phyloP scores from a whole-genome alignment of 2,888 invertebrate species.

The Sminthurinus aureus region DNA sequence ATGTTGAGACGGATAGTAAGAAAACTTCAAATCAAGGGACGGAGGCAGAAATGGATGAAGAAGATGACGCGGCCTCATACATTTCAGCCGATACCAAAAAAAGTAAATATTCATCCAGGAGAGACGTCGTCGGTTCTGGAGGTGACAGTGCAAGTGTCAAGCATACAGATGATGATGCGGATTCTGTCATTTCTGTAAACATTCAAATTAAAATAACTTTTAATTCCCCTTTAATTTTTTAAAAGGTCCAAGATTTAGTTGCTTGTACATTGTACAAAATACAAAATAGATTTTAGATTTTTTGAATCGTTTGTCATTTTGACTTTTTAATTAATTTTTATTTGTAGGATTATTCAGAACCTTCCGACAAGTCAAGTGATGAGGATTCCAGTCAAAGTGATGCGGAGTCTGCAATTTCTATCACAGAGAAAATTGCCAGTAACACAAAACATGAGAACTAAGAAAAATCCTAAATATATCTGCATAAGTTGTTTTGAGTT shows the following conservation, averaged over 20 bases:
- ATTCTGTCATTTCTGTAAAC: not conserved
- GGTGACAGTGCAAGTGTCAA: too few species aligned
- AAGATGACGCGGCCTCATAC: constrained; percentile 1
- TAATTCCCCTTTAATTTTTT: too few species aligned
- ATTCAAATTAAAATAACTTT: too few species aligned
- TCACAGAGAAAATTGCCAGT: constrained; percentile 43
- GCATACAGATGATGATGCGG: not conserved
- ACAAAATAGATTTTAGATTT: too few species aligned
- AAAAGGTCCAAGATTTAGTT: too few species aligned
- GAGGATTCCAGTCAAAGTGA: constrained; percentile 10
- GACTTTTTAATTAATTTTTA: too few species aligned
- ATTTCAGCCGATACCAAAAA: not conserved
- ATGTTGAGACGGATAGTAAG: not conserved
- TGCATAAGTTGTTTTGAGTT: too few species aligned
- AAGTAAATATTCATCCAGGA: not conserved
- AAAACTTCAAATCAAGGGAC: not conserved
- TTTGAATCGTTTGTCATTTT: too few species aligned
- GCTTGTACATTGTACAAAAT: too few species aligned
- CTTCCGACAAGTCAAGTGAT: not conserved
- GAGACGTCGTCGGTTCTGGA: too few species aligned
- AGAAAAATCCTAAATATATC: too few species aligned
- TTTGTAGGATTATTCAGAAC: not conserved
- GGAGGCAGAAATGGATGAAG: constrained; percentile 7
- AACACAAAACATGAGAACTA: not conserved
- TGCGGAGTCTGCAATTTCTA: constrained; percentile 33